Percentiles rank a stretch among this genome's conserved stretches.
These are phyloP conservation scores for Poecile montanus DNA, from an alignment of 2,797 vertebrate species.

Conservation along the genomic window DNA sequence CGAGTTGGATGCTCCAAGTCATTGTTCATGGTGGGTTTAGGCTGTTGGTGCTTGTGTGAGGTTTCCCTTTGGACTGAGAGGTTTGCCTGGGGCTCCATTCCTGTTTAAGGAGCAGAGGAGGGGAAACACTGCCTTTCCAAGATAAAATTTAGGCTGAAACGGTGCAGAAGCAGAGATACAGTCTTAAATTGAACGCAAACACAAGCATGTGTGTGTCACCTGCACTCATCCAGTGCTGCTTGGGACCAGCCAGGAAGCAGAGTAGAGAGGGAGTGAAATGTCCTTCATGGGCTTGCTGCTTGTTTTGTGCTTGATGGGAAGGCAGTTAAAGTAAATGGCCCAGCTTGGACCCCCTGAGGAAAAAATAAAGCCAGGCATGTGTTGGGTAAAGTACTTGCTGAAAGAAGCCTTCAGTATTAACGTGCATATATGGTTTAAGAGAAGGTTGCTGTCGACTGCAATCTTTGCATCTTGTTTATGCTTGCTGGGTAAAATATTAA, in stretches of 20 bases:
- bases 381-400: not conserved
- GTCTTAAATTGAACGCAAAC: too few species aligned
- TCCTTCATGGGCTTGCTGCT: not conserved
- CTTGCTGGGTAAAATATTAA: conserved; percentile 64
- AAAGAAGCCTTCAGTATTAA: not conserved
- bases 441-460: conserved; percentile 60
- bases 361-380: not conserved
- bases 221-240: fast-evolving
- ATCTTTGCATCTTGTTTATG: conserved; percentile 72
- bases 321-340: not conserved
- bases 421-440: not conserved
- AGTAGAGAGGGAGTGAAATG: not conserved
- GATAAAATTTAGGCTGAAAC: not conserved
- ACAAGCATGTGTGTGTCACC: fast-evolving
- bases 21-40: fast-evolving
- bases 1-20: fast-evolving
- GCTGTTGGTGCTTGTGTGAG: not conserved
- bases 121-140: not conserved
- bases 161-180: not conserved
- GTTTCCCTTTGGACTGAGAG: fast-evolving
- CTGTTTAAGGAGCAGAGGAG: not conserved
- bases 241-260: not conserved
- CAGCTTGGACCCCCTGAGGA: not conserved
- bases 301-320: not conserved
- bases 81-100: not conserved